Evolutionary conservation across 2,113 vertebrate species (phyloP).

Genomic region (Mus pahari): DNA sequence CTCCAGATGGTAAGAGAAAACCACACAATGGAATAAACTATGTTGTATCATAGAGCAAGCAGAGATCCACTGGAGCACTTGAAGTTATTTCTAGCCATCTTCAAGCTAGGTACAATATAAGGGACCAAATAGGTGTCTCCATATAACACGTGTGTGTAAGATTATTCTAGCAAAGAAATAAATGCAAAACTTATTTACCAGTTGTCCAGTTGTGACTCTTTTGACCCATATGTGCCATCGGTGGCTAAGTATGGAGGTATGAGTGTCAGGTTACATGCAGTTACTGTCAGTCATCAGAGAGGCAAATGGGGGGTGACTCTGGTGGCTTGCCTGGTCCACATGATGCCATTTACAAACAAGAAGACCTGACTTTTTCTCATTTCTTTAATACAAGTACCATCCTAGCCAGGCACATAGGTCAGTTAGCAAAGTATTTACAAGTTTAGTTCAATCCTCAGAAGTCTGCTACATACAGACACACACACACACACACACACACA

Average conservation of each 20-base stretch:
- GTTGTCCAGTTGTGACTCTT: not conserved
- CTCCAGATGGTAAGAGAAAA: not conserved
- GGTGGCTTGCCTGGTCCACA: not conserved
- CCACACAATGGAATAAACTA: not conserved
- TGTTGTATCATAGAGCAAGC: not conserved
- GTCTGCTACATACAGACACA: not conserved
- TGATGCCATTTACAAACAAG: not conserved
- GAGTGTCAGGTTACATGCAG: not conserved
- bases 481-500: not conserved
- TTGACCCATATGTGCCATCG: not conserved
- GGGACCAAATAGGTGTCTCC: rapidly evolving
- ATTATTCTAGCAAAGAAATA: not conserved
- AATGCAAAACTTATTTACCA: not conserved
- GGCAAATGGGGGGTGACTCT: not conserved
- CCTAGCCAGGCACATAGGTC: not conserved
- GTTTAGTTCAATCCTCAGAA: not conserved
- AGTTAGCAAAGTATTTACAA: not conserved
- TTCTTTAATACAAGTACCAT: not conserved
- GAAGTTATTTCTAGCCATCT: not conserved
- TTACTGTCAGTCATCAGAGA: not conserved
- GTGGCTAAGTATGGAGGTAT: not conserved
- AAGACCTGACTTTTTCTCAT: not conserved
- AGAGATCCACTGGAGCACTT: not conserved
- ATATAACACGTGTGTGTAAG: not conserved
- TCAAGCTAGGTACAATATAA: not conserved